phyloP scores from a whole-genome alignment of 1,140 invertebrate genomes.

The Pomacea maculata region DNA sequence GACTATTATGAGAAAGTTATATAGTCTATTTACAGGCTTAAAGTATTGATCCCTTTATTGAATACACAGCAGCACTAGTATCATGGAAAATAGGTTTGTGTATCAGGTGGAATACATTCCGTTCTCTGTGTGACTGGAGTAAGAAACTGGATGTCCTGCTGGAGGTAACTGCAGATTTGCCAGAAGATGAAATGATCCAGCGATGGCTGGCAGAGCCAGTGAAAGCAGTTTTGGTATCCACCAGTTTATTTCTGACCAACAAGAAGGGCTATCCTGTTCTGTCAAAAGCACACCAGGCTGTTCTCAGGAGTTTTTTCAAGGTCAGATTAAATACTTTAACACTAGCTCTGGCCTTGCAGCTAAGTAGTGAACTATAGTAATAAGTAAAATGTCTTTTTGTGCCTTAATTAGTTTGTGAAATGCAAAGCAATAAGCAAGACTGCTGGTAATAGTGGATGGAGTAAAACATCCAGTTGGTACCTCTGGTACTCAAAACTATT shows the following conservation, averaged over 20 bases:
- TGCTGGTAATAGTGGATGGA: too few relatives aligned
- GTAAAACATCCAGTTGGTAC: too few relatives aligned
- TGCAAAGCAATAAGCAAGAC: too few relatives aligned
- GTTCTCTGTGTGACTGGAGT: constrained; percentile 79
- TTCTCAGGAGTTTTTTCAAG: constrained; percentile 71
- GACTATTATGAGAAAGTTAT: too few relatives aligned
- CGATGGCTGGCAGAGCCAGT: constrained; percentile 94
- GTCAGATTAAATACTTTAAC: constrained; percentile 26
- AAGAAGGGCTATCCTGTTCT: constrained; percentile 89
- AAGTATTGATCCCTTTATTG: too few relatives aligned
- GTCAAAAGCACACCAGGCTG: constrained; percentile 81
- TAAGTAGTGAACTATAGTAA: too few relatives aligned
- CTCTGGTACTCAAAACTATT: too few relatives aligned
- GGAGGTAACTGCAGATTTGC: constrained; percentile 75
- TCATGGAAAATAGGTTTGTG: not conserved
- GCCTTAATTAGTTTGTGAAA: too few relatives aligned
- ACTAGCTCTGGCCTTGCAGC: too few relatives aligned
- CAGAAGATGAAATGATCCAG: constrained; percentile 74
- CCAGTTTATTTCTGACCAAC: constrained; percentile 77
- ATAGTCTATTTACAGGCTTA: too few relatives aligned
- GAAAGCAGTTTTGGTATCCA: constrained; percentile 84
- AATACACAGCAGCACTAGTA: not conserved
- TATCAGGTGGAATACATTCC: constrained; percentile 84
- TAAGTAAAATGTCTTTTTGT: too few relatives aligned
- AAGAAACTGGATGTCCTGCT: constrained; percentile 78